Percentiles rank a stretch among this genome's conserved stretches.
Conservation (phyloP, 2,797 vertebrate genomes). For the Acanthopagrus latus region DNA sequence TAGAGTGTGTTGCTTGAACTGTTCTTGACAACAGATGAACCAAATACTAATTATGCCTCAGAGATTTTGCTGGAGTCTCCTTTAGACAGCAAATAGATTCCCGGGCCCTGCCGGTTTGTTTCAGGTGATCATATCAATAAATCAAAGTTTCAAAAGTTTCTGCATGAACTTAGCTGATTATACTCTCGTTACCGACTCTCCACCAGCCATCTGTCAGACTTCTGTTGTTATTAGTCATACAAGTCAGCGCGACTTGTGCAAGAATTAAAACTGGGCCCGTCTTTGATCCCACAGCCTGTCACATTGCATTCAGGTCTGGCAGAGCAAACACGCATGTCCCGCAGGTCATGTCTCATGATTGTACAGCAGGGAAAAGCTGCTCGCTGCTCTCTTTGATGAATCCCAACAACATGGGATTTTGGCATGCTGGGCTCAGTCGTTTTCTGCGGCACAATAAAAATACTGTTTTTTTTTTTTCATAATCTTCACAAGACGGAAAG, state of each 20-base stretch:
- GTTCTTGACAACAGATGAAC: neutral
- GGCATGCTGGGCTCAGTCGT: constrained; percentile 40
- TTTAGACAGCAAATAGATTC: neutral
- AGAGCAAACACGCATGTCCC: constrained; percentile 66
- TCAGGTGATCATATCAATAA: constrained; percentile 14
- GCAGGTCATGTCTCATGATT: constrained; percentile 70
- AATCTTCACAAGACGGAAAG: neutral
- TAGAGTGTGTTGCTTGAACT: neutral
- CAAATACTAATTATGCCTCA: constrained; percentile 11
- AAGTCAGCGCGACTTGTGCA: constrained; percentile 32
- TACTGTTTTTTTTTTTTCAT: neutral
- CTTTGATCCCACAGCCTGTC: constrained; percentile 74
- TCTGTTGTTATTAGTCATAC: constrained; percentile 22
- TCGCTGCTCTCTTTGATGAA: constrained; percentile 73
- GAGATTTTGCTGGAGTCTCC: neutral
- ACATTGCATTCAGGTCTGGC: constrained; percentile 60
- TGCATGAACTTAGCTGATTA: constrained; percentile 27
- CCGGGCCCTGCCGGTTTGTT: constrained; percentile 5
- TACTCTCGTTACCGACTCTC: neutral
- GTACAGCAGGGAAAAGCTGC: constrained; percentile 65
- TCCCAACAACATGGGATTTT: constrained; percentile 55
- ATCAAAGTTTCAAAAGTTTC: constrained; percentile 16
- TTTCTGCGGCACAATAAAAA: constrained; percentile 28
- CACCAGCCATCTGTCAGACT: constrained; percentile 25
- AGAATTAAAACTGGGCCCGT: constrained; percentile 45